Evolutionary conservation across 2,888 invertebrate genomes (phyloP), one percentile per base, ranked within the genome.

Genomic region (Frankliniella fusca): DNA sequence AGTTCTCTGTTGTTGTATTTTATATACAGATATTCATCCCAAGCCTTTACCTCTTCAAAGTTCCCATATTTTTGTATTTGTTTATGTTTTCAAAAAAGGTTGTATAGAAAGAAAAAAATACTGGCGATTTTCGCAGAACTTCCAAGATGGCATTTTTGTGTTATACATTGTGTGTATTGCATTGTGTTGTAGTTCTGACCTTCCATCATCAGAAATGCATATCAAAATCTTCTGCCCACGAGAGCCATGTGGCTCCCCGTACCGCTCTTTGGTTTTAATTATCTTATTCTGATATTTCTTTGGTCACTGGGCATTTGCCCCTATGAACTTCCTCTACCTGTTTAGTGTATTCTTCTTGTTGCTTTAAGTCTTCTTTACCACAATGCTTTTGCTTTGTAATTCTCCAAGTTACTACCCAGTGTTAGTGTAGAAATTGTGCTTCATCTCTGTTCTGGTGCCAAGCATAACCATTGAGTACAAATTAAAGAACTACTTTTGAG

Each of bases 401-500:
- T 38, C 38, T 38, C 27, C 27, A 10, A 27, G 27, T 76, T 27
- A 27, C 70, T 76, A 12, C 70, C 70, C 70, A 76, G 70, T 76
- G 70, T 23, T 76, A 76, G 70, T 27, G 12, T 12, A 76, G 27
- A 27, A 76, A 12, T 27, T 76, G 8, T 76, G 70, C 70, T 76
- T 76, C 70, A 76, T 76, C 70, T 76, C 27, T 23, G 9, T 76
- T 76, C 23, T 27, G 70, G 70, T 76, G 70, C 70, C 70, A 76
- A 76, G 70, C 70, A 27, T 76, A 23, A 23, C 27, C 70, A 76
- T 23, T 76, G 27, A 76, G 70, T 76, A 76, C 70, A 76, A 76
- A 76, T 38, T 38, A 38, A 38, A 38, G 38, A 38, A 15, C 54
- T 54, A 20, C 15, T 54, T 54, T 54, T 10, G 27, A 23, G 27